Conservation (phyloP, 1,140 invertebrate genomes). For the Hylaeus volcanicus region DNA sequence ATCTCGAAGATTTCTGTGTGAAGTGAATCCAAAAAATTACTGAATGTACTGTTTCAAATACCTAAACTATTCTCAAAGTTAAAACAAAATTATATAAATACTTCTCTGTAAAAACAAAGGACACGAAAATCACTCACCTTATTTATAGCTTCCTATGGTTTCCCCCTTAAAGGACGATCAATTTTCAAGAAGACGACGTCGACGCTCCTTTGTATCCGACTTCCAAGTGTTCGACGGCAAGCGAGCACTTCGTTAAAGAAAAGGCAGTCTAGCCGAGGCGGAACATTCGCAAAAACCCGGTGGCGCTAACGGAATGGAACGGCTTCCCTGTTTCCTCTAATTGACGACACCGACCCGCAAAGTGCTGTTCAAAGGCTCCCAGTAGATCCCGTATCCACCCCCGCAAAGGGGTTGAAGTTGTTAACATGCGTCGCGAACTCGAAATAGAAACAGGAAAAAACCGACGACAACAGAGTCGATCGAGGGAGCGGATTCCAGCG, state of each 20-base stretch:
- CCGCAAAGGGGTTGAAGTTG: slow-evolving; percentile 11
- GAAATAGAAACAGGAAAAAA: slow-evolving; percentile 22
- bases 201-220: background rate
- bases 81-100: no score
- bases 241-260: background rate
- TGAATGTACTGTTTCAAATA: no score
- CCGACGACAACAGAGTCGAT: slow-evolving; percentile 11
- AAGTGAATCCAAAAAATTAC: no score
- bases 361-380: slow-evolving; percentile 32
- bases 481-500: background rate
- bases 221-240: background rate
- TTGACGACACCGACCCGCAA: slow-evolving; percentile 18
- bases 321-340: slow-evolving; percentile 12
- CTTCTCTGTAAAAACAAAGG: no score
- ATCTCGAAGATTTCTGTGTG: no score
- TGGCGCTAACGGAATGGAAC: background rate
- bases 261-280: background rate
- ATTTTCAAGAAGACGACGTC: no score
- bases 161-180: no score
- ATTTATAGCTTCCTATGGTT: no score
- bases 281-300: background rate
- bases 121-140: no score
- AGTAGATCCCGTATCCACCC: slow-evolving; percentile 32
- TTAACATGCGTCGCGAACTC: slow-evolving; percentile 9
- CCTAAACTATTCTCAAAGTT: no score